Evolutionary conservation across 2,888 invertebrate species (phyloP).

Genomic region (Diploptera punctata): DNA sequence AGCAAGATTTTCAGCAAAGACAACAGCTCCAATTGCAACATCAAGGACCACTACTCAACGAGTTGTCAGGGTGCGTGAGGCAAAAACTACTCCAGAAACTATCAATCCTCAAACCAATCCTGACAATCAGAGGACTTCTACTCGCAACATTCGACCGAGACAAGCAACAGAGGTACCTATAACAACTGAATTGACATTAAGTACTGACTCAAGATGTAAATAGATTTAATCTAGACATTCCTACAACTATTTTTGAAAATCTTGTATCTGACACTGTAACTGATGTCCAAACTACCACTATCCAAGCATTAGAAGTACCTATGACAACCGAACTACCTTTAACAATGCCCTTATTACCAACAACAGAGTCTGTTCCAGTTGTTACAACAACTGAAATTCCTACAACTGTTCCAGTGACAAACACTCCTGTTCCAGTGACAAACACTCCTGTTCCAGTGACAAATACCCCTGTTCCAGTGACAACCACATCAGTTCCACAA

Average conservation of each 20-base stretch:
- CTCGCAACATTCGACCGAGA: neutral
- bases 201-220: too few relatives aligned
- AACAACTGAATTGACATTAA: neutral
- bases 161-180: conserved; percentile 13
- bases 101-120: conserved; percentile 10
- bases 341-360: conserved; percentile 47
- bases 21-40: conserved; percentile 16
- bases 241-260: neutral
- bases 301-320: neutral
- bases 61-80: conserved; percentile 12
- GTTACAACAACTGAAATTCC: conserved; percentile 34
- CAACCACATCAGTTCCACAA: conserved; percentile 41
- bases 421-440: neutral
- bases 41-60: conserved; percentile 33
- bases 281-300: neutral
- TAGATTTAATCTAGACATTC: conserved; percentile 29
- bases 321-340: conserved; percentile 29
- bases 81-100: conserved; percentile 32
- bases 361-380: conserved; percentile 39
- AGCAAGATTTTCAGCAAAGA: neutral
- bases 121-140: neutral
- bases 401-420: neutral
- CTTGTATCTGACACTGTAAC: conserved; percentile 24
- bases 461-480: neutral
- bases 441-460: too few relatives aligned